These are phyloP conservation scores for Drosophila picticornis DNA, from an alignment of 2,888 invertebrate species.

Conservation along the genomic window DNA sequence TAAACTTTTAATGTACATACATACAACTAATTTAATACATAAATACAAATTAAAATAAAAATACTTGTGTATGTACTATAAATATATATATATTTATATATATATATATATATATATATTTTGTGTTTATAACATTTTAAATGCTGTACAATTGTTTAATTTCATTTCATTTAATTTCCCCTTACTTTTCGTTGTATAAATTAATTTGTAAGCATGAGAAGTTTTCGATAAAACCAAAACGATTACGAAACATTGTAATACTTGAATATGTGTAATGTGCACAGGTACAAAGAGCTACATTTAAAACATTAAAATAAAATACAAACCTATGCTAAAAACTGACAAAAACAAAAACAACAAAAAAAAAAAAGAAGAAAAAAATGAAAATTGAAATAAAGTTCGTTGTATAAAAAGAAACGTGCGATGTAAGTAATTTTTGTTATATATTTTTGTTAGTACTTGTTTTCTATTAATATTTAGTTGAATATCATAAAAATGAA, in stretches of 20 bases:
- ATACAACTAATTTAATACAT: constrained; percentile 18
- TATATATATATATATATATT: constrained; percentile 20
- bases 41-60: constrained; percentile 19
- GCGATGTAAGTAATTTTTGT: constrained; percentile 77
- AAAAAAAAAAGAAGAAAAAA: constrained; percentile 22
- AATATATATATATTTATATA: constrained; percentile 8
- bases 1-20: constrained; percentile 55
- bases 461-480: constrained; percentile 81
- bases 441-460: constrained; percentile 82
- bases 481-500: constrained; percentile 54
- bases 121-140: constrained; percentile 41
- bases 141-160: constrained; percentile 48
- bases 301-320: constrained; percentile 50
- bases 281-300: constrained; percentile 72
- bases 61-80: constrained; percentile 37
- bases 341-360: constrained; percentile 7
- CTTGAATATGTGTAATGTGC: constrained; percentile 66
- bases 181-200: constrained; percentile 69
- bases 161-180: constrained; percentile 48
- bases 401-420: constrained; percentile 49
- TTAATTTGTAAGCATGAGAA: constrained; percentile 61
- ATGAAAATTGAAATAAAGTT: constrained; percentile 48
- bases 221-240: constrained; percentile 46
- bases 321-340: constrained; percentile 34
- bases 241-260: constrained; percentile 52